Percentiles rank a stretch among this genome's conserved stretches.
phyloP scores from a whole-genome alignment of 2,888 invertebrate genomes.

The Amblyjoppa proteus region DNA sequence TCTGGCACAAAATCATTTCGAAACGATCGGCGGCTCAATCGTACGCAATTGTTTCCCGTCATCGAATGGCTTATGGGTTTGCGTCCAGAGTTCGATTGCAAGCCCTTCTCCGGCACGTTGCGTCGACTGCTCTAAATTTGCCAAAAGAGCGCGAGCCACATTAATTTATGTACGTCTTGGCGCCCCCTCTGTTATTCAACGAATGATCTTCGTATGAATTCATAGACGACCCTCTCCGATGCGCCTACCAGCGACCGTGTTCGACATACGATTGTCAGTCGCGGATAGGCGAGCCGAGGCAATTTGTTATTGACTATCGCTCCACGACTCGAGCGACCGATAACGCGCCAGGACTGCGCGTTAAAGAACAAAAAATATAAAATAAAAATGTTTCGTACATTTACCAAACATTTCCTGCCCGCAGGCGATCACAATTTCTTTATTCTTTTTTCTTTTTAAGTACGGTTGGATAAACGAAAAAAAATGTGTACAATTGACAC shows the following conservation, averaged over 20 bases:
- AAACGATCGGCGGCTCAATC: slow-evolving; percentile 47
- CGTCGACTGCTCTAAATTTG: background rate
- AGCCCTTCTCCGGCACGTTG: background rate
- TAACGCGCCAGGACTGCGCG: slow-evolving; percentile 3
- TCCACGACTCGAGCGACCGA: slow-evolving; percentile 31
- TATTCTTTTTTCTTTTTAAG: too few relatives aligned
- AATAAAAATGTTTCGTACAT: background rate
- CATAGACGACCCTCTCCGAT: background rate
- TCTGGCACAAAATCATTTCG: slow-evolving; percentile 56
- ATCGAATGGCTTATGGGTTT: slow-evolving; percentile 40
- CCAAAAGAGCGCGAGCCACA: background rate
- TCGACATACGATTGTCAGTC: slow-evolving; percentile 7
- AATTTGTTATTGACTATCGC: slow-evolving; percentile 15
- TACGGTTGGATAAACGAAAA: too few relatives aligned
- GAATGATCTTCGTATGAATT: background rate
- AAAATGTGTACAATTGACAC: too few relatives aligned
- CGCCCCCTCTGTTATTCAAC: background rate
- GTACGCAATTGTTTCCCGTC: slow-evolving; percentile 40
- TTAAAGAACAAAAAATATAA: background rate
- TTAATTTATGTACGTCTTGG: background rate
- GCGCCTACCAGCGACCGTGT: background rate
- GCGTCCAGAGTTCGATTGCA: slow-evolving; percentile 1
- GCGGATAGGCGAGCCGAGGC: slow-evolving; percentile 1
- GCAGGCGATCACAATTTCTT: too few relatives aligned
- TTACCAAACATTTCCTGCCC: too few relatives aligned